phyloP scores from a whole-genome alignment of 2,888 invertebrate genomes.

The Drosophila niveifrons region DNA sequence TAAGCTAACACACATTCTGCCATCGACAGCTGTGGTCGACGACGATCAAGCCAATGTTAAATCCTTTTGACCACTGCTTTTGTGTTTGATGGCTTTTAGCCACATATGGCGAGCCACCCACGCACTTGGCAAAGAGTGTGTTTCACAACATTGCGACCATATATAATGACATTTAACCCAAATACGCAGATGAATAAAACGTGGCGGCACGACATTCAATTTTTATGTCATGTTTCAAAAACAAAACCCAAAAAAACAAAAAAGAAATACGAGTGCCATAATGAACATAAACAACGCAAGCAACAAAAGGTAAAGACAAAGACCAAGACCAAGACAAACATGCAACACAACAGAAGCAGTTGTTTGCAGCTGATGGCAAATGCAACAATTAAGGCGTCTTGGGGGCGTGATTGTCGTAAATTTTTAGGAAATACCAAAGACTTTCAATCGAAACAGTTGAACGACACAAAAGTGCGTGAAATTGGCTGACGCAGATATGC shows the following conservation, averaged over 20 bases:
- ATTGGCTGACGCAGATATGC: slow-evolving; percentile 60
- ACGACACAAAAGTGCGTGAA: slow-evolving; percentile 64
- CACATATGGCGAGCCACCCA: slow-evolving; percentile 44
- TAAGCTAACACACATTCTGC: not conserved
- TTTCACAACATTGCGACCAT: slow-evolving; percentile 49
- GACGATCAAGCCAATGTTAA: not conserved
- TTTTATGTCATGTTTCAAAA: slow-evolving; percentile 58
- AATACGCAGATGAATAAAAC: slow-evolving; percentile 67
- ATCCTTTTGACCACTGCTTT: slow-evolving; percentile 5
- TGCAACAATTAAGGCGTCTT: slow-evolving; percentile 50
- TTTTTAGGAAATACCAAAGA: slow-evolving; percentile 61
- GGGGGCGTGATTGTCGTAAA: slow-evolving; percentile 35
- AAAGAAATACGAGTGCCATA: slow-evolving; percentile 34
- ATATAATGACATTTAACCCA: slow-evolving; percentile 72
- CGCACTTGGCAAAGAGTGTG: slow-evolving; percentile 27
- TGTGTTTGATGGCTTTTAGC: slow-evolving; percentile 2
- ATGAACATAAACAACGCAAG: slow-evolving; percentile 37
- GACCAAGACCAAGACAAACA: slow-evolving; percentile 38
- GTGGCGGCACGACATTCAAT: slow-evolving; percentile 72
- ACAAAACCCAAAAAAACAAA: slow-evolving; percentile 19
- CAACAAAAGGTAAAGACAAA: slow-evolving; percentile 16
- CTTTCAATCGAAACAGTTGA: slow-evolving; percentile 74
- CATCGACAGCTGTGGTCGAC: not conserved
- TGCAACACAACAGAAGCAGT: slow-evolving; percentile 16
- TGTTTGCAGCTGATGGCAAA: slow-evolving; percentile 65